phyloP scores from a whole-genome alignment of 2,888 invertebrate species.

The Proisotoma minuta region DNA sequence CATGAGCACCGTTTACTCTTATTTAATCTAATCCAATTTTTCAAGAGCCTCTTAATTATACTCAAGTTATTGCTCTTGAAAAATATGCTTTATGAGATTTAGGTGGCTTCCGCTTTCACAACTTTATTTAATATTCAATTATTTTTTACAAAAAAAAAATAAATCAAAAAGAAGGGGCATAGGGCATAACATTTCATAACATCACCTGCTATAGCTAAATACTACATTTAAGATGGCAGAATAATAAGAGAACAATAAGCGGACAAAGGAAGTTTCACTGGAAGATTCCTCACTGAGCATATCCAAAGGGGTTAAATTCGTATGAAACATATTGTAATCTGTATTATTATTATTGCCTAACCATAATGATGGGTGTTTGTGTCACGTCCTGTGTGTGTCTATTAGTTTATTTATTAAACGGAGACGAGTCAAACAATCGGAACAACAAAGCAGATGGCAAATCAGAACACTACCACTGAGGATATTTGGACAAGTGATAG shows the following conservation, averaged over 20 bases:
- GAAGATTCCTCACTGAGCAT: constrained; percentile 11
- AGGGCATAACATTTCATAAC: too few species aligned
- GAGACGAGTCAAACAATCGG: neutral
- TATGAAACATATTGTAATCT: too few species aligned
- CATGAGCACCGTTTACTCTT: neutral
- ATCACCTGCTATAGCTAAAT: too few species aligned
- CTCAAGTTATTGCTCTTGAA: neutral
- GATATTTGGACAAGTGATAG: neutral
- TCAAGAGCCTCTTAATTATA: neutral
- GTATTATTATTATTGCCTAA: neutral
- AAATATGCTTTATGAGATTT: neutral
- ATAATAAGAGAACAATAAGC: neutral
- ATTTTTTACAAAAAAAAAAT: too few species aligned
- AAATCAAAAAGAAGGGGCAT: too few species aligned
- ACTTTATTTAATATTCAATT: neutral
- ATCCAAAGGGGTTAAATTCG: neutral
- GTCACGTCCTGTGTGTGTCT: constrained; percentile 12
- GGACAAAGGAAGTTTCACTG: neutral
- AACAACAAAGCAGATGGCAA: constrained; percentile 7
- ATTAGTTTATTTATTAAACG: neutral
- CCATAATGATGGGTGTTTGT: constrained; percentile 14
- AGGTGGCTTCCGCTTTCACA: neutral
- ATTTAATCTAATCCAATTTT: constrained; percentile 1
- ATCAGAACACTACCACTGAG: neutral
- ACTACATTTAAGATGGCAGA: neutral